Evolutionary conservation across 2,797 vertebrate genomes (phyloP).

Genomic region (Ctenosaura bakeri): DNA sequence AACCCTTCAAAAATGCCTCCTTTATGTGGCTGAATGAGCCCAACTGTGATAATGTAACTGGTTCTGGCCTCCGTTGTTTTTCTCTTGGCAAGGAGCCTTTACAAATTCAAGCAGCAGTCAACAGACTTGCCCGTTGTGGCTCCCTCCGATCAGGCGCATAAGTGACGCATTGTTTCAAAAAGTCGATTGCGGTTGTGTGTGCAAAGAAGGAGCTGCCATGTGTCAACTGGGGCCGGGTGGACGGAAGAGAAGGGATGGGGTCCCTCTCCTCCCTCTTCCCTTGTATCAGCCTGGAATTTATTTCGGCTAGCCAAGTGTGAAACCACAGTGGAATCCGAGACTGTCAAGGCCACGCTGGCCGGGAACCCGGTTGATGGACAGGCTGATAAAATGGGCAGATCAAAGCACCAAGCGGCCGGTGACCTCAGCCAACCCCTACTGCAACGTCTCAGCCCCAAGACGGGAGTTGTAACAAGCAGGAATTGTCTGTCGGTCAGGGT

Average conservation of each 20-base stretch:
- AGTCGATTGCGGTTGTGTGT: conserved; percentile 52
- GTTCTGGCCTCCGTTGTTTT: conserved; percentile 68
- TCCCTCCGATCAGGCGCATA: conserved; percentile 56
- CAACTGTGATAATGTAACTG: conserved; percentile 71
- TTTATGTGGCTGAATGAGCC: conserved; percentile 74
- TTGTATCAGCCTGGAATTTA: not conserved
- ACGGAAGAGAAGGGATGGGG: conserved; percentile 43
- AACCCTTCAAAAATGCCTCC: conserved; percentile 49
- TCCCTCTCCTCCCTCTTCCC: not conserved
- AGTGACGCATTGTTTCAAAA: conserved; percentile 73
- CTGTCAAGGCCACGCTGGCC: not conserved
- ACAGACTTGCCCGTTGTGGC: conserved; percentile 54
- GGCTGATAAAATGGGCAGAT: conserved; percentile 14
- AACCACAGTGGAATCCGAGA: conserved; percentile 45
- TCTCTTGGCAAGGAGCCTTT: conserved; percentile 75
- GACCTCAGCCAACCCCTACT: not conserved
- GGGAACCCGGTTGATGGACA: not conserved
- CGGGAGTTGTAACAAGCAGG: not conserved
- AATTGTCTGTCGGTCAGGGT: not conserved
- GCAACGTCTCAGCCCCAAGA: not conserved
- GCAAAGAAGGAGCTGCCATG: conserved; percentile 47
- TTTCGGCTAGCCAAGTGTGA: conserved; percentile 52
- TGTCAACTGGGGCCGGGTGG: conserved; percentile 74
- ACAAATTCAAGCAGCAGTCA: conserved; percentile 70
- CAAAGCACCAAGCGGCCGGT: not conserved